These are phyloP conservation scores for Lophotriccus pileatus DNA, from an alignment of 2,797 vertebrate genomes.

Conservation along the genomic window DNA sequence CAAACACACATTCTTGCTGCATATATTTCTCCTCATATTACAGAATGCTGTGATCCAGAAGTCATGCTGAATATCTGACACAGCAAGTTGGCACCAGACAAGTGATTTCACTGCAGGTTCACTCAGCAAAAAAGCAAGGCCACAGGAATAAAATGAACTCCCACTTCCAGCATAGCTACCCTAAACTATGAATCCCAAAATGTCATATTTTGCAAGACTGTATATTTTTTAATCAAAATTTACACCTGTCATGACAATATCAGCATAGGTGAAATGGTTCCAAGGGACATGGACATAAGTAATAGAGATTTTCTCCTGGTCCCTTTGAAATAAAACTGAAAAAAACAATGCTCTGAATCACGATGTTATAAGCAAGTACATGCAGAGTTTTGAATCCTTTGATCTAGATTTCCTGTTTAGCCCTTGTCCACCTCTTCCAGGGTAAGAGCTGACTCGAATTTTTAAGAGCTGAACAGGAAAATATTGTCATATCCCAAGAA, in stretches of 20 bases:
- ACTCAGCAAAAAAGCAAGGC: not conserved
- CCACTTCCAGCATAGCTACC: not conserved
- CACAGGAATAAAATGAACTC: not conserved
- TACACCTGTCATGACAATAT: not conserved
- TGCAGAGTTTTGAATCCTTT: not conserved
- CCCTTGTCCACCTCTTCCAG: not conserved
- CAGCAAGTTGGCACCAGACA: conserved; percentile 7
- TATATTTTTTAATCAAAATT: not conserved
- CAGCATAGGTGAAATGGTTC: not conserved
- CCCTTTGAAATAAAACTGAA: not conserved
- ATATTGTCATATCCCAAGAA: not conserved
- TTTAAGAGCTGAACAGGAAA: not conserved
- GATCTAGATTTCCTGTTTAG: not conserved
- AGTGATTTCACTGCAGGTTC: not conserved
- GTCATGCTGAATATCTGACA: conserved; percentile 4
- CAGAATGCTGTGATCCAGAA: not conserved
- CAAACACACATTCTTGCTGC: not conserved
- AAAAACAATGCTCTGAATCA: not conserved
- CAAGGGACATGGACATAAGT: not conserved
- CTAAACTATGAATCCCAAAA: not conserved
- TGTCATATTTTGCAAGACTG: not conserved
- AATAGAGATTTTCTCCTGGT: not conserved
- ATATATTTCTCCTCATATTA: not conserved
- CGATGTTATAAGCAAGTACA: not conserved
- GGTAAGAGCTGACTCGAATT: not conserved